Evolutionary conservation across 1,140 invertebrate genomes (phyloP), one percentile per base, ranked within the genome.

Genomic region (Aphelinus atriplicis): DNA sequence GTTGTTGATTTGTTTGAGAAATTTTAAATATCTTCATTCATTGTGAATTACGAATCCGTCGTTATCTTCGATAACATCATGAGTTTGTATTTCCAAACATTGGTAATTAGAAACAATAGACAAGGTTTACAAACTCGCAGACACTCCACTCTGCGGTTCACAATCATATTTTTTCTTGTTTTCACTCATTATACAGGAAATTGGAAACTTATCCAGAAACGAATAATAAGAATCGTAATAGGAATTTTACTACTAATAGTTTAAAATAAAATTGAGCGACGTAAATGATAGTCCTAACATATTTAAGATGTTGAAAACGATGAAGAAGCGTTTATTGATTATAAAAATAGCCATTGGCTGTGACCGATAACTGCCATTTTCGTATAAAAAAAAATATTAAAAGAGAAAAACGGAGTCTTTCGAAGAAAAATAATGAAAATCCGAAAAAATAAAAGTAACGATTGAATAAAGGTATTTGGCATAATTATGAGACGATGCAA

Each of bases 301-400:
- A 75, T 70, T 75, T 73, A 73, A 66, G 71, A 53, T 4, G 56
- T 66, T 72, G 7, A 64, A 72, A 72, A 65, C 58, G 50, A 68
- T 63, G 43, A 73, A n/a, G 43, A 66, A 66, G 73, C 72, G 78
- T 83, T 78, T 86, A 86, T 86, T 85, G 81, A 86, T 81, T 85
- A 84, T 83, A 80, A 78, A 80, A 81, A 87, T 88, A 88, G 87
- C 87, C 87, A 84, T 86, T 87, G 87, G 86, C 87, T 87, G 86
- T 87, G 87, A 88, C 82, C 85, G 87, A 87, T 88, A 87, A 88
- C 87, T 88, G 87, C 87, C 87, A 88, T 87, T 87, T 88, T 84
- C 78, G 85, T 85, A 80, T 79, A 81, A 82, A 84, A 81, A 82
- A 84, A 80, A 81, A 79, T 80, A 78, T 73, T 71, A 72, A 80